A percentile compares a stretch with the other conserved stretches of the same genome.
phyloP scores from a whole-genome alignment of 2,888 invertebrate genomes.

The Limnephilus auricula region DNA sequence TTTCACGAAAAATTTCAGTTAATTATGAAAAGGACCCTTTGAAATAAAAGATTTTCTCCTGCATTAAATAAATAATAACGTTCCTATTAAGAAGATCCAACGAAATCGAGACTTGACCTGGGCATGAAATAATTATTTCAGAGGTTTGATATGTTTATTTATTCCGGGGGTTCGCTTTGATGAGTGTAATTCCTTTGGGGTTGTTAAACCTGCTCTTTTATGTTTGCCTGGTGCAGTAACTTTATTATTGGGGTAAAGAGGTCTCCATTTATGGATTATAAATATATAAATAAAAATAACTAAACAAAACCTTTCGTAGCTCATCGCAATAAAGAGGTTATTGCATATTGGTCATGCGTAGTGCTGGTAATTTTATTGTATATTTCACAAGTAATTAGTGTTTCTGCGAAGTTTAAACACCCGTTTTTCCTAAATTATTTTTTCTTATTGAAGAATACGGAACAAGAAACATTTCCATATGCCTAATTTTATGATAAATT shows the following conservation, averaged over 20 bases:
- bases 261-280: background rate
- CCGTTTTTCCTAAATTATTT: no score
- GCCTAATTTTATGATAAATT: no score
- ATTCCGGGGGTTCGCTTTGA: conserved; percentile 54
- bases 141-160: conserved; percentile 38
- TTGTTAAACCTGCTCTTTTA: conserved; percentile 34
- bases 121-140: conserved; percentile 48
- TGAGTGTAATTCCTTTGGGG: conserved; percentile 57
- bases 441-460: no score
- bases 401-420: no score
- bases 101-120: background rate
- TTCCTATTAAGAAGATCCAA: conserved; percentile 5
- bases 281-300: background rate
- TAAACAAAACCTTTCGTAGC: background rate
- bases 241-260: background rate
- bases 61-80: background rate
- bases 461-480: no score
- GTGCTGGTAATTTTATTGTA: no score
- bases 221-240: conserved; percentile 20
- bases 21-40: background rate
- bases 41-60: background rate
- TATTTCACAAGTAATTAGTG: no score
- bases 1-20: background rate
- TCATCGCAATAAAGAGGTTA: no score
- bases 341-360: no score